phyloP scores from a whole-genome alignment of 2,113 vertebrate species.

The Oryctolagus cuniculus region DNA sequence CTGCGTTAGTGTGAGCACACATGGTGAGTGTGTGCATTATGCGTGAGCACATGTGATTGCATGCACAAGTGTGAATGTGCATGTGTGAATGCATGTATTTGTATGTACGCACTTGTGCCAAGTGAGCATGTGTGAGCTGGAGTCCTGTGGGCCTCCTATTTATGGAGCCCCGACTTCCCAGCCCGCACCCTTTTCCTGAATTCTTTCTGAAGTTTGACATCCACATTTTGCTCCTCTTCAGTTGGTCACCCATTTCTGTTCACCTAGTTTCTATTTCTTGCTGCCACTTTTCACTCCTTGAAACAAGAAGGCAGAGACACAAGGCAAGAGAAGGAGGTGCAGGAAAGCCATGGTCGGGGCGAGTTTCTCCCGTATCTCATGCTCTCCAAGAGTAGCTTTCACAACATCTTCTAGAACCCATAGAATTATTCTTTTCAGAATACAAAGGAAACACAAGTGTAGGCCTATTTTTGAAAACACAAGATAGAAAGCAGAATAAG shows the following conservation, averaged over 20 bases:
- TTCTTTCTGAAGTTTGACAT: not conserved
- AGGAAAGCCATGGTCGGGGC: accelerated
- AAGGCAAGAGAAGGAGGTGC: not conserved
- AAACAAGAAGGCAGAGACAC: not conserved
- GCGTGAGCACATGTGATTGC: too few species aligned
- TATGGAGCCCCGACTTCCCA: not conserved
- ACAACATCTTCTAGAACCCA: not conserved
- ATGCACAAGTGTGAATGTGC: not conserved
- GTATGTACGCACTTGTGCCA: too few species aligned
- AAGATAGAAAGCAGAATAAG: not conserved
- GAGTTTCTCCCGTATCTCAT: not conserved
- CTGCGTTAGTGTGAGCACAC: not conserved
- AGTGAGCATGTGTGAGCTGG: not conserved
- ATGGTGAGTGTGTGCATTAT: too few species aligned
- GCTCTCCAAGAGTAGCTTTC: too few species aligned
- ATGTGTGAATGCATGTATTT: not conserved
- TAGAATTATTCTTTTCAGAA: not conserved
- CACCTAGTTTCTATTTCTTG: not conserved
- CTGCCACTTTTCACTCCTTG: not conserved
- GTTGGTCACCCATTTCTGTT: not conserved
- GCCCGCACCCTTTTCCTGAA: not conserved
- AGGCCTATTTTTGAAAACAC: not conserved
- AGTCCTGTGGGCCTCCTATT: not conserved
- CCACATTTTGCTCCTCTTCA: not conserved
- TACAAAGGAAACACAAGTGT: not conserved